These are phyloP conservation scores for Alloscopus bannaensis DNA, from an alignment of 2,888 invertebrate genomes.

Conservation along the genomic window DNA sequence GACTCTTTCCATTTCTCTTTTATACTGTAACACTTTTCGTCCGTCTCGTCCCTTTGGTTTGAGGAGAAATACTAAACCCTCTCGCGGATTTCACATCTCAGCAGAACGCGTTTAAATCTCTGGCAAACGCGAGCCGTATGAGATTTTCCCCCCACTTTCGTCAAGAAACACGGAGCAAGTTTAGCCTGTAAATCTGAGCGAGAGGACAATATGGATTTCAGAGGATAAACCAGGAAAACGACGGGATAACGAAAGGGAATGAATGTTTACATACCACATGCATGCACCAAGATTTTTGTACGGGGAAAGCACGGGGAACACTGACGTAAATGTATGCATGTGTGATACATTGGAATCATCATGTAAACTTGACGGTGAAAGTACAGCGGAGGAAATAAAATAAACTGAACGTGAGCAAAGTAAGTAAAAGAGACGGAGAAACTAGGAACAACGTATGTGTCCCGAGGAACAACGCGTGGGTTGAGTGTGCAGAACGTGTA, in stretches of 20 bases:
- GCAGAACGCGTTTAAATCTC: constrained; percentile 56
- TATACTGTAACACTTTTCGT: constrained; percentile 35
- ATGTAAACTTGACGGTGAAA: constrained; percentile 51
- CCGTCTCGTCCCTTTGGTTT: not conserved
- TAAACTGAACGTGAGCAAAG: constrained; percentile 56
- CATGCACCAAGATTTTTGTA: not conserved
- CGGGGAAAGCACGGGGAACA: not conserved
- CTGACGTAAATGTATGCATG: not conserved
- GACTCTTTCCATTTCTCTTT: constrained; percentile 26
- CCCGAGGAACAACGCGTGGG: not conserved
- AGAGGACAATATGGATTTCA: constrained; percentile 65
- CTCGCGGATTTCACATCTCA: constrained; percentile 58
- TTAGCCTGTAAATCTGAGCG: constrained; percentile 59
- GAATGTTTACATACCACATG: constrained; percentile 7
- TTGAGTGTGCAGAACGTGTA: constrained; percentile 16
- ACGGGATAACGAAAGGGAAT: constrained; percentile 30
- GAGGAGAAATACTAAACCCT: constrained; percentile 30
- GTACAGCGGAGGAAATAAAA: constrained; percentile 55
- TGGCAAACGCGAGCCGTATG: constrained; percentile 50
- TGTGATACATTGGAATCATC: constrained; percentile 30
- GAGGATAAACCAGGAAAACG: constrained; percentile 58
- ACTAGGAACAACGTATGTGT: not conserved
- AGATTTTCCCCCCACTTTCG: too few species aligned
- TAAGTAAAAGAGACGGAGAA: constrained; percentile 17
- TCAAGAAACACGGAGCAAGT: constrained; percentile 41